These are phyloP conservation scores for Luffia ferchaultella DNA, from an alignment of 2,888 invertebrate species.

Conservation along the genomic window DNA sequence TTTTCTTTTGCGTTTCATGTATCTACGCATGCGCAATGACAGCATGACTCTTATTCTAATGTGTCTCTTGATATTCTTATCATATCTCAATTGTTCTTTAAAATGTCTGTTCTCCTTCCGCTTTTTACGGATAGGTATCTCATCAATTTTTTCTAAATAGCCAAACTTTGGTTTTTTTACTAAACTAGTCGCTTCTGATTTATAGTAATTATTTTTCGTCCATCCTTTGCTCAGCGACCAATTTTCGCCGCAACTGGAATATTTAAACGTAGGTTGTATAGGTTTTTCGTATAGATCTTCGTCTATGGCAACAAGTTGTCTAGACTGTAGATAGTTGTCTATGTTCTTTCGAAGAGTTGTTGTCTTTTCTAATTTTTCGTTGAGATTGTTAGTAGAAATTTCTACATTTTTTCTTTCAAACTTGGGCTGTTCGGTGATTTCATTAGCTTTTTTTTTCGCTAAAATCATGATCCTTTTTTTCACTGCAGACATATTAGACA, in stretches of 20 bases:
- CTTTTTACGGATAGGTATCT: slow-evolving; percentile 27
- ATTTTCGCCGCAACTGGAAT: slow-evolving; percentile 51
- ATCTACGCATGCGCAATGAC: slow-evolving; percentile 68
- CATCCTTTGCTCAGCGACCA: slow-evolving; percentile 62
- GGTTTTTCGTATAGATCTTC: slow-evolving; percentile 56
- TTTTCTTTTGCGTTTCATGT: slow-evolving; percentile 45
- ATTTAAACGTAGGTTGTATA: slow-evolving; percentile 33
- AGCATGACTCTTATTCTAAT: slow-evolving; percentile 73
- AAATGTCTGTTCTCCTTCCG: slow-evolving; percentile 36
- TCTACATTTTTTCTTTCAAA: slow-evolving; percentile 25
- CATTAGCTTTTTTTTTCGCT: slow-evolving; percentile 35
- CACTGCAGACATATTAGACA: slow-evolving; percentile 58
- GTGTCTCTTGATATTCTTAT: slow-evolving; percentile 69
- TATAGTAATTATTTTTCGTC: slow-evolving; percentile 45
- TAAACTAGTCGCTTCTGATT: slow-evolving; percentile 35
- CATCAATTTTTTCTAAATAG: slow-evolving; percentile 44
- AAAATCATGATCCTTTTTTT: slow-evolving; percentile 47
- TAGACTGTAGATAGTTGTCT: slow-evolving; percentile 43
- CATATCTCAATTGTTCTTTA: slow-evolving; percentile 59
- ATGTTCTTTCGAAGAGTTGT: slow-evolving; percentile 26
- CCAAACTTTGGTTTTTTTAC: slow-evolving; percentile 19
- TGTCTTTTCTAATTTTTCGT: slow-evolving; percentile 37
- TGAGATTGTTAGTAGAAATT: slow-evolving; percentile 38
- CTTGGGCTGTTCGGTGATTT: slow-evolving; percentile 33
- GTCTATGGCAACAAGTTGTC: slow-evolving; percentile 47